These are phyloP conservation scores for Heteromormyrus szaboi DNA, from an alignment of 2,797 vertebrate species.

Conservation along the genomic window DNA sequence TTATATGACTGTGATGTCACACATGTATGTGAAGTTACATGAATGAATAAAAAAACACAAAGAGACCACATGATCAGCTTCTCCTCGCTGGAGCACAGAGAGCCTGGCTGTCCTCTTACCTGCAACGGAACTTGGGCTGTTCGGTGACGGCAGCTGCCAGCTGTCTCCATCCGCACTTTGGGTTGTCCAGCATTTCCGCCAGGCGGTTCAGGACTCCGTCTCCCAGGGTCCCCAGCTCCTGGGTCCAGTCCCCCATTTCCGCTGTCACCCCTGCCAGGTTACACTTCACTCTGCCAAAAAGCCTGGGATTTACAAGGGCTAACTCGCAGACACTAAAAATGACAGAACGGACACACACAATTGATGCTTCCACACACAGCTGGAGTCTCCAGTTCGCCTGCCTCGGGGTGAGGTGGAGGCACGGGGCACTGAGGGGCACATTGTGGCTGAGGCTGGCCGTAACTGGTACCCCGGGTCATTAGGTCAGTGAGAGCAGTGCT, in stretches of 20 bases:
- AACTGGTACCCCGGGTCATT: neutral
- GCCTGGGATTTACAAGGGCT: neutral
- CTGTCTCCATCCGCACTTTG: conserved; percentile 68
- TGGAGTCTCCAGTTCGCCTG: neutral
- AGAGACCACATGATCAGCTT: neutral
- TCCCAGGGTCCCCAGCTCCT: conserved; percentile 44
- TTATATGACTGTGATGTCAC: neutral
- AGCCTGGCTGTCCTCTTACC: conserved; percentile 46
- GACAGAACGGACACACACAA: neutral
- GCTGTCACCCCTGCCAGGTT: neutral
- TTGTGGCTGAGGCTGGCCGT: neutral
- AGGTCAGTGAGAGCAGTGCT: neutral
- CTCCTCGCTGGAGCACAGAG: neutral
- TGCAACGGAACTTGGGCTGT: conserved; percentile 64
- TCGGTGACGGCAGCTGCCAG: conserved; percentile 55
- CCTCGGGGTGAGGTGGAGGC: neutral
- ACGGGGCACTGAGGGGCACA: neutral
- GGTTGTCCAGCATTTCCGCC: conserved; percentile 65
- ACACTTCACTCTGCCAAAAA: neutral
- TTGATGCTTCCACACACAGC: neutral
- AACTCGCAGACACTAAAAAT: neutral
- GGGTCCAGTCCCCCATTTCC: conserved; percentile 54
- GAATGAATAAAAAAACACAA: neutral
- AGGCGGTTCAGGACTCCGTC: conserved; percentile 54
- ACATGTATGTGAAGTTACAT: neutral